Conservation (phyloP, 2,888 invertebrate genomes). For the Sphinx pinastri region DNA sequence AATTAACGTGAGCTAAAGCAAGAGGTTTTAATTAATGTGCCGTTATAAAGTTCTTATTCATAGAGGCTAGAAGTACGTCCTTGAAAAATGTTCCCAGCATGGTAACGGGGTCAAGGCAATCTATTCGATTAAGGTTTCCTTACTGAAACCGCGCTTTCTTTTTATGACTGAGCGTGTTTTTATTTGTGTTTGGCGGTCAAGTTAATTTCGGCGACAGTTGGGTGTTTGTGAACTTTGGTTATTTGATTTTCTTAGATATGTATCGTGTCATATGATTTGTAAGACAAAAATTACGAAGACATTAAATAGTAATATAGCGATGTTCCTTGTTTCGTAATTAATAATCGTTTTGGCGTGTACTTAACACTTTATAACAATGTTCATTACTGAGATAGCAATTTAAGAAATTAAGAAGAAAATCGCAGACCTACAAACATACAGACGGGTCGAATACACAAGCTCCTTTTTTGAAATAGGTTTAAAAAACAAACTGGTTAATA, state of each 20-base stretch:
- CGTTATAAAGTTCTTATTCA: constrained; percentile 20
- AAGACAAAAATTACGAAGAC: not conserved
- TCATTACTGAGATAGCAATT: too few relatives aligned
- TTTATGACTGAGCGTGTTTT: constrained; percentile 20
- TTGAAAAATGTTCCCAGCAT: constrained; percentile 24
- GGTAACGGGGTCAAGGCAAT: constrained; percentile 38
- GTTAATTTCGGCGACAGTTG: constrained; percentile 14
- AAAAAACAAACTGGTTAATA: too few relatives aligned
- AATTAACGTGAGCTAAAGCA: constrained; percentile 6
- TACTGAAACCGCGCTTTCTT: constrained; percentile 33
- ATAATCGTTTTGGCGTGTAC: too few relatives aligned
- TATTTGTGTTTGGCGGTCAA: constrained; percentile 22
- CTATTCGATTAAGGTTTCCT: constrained; percentile 38
- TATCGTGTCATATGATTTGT: not conserved
- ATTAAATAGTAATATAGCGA: too few relatives aligned
- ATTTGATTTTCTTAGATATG: not conserved
- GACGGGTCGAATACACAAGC: too few relatives aligned
- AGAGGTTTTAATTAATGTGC: constrained; percentile 13
- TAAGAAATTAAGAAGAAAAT: too few relatives aligned
- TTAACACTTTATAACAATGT: too few relatives aligned
- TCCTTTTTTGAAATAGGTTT: too few relatives aligned
- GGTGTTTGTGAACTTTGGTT: not conserved
- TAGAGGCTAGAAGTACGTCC: constrained; percentile 22
- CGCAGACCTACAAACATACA: not conserved
- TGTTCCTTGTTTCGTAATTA: too few relatives aligned